Evolutionary conservation across 1,140 invertebrate genomes (phyloP).

Genomic region (Atopsyche davidsoni): DNA sequence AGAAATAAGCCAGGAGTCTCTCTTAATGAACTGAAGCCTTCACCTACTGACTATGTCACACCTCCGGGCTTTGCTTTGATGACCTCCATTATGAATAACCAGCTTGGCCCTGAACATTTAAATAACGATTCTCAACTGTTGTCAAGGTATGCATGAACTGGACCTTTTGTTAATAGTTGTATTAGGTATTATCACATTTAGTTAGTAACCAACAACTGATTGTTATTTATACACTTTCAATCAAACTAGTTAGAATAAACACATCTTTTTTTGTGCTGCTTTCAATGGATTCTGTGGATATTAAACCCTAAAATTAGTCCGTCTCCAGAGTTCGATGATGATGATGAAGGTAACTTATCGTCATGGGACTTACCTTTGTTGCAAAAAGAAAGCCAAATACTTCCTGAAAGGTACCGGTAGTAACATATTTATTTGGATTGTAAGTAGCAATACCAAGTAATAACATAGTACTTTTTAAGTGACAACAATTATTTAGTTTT

Average conservation of each 20-base stretch:
- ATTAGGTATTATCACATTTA: too few relatives aligned
- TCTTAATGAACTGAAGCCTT: constrained; percentile 48
- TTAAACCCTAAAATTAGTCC: constrained; percentile 33
- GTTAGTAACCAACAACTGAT: too few relatives aligned
- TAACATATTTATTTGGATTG: not conserved
- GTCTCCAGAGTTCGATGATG: constrained; percentile 43
- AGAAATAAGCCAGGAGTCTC: constrained; percentile 56
- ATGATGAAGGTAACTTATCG: constrained; percentile 15
- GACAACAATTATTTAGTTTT: too few relatives aligned
- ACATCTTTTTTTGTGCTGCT: constrained; percentile 18
- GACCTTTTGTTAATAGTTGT: too few relatives aligned
- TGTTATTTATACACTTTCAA: not conserved
- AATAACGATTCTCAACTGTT: constrained; percentile 48
- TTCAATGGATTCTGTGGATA: constrained; percentile 7
- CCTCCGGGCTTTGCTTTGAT: constrained; percentile 57
- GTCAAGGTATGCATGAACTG: constrained; percentile 43
- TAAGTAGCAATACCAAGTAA: too few relatives aligned
- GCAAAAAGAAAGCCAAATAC: constrained; percentile 34
- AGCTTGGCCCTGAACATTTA: constrained; percentile 41
- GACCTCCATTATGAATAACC: constrained; percentile 44
- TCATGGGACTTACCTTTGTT: constrained; percentile 39
- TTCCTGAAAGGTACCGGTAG: constrained; percentile 32
- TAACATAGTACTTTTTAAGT: too few relatives aligned
- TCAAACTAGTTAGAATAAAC: not conserved
- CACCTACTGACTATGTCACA: constrained; percentile 51